Evolutionary conservation across 2,888 invertebrate species (phyloP), one percentile per base, ranked within the genome.

Genomic region (Oxyscelio sp.): DNA sequence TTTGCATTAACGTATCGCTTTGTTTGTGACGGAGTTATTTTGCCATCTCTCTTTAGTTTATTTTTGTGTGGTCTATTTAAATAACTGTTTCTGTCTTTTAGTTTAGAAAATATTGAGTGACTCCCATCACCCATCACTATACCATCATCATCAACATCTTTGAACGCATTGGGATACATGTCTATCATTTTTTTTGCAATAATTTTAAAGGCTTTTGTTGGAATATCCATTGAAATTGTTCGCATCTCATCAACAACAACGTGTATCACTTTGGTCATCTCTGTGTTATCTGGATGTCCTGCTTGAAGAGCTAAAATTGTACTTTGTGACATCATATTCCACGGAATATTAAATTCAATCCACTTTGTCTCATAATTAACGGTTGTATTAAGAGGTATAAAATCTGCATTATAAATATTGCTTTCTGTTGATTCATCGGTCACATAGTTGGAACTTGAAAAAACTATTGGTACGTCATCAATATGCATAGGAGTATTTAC

Each of bases 101-200:
- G 17, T 71, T 71, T 71, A 3, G 11, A 27, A 22, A 24, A 34
- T 11, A 59, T 24, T 8, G n/a, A n/a, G n/a, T n/a, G n/a, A n/a
- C n/a, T n/a, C n/a, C n/a, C n/a, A n/a, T n/a, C n/a, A n/a, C n/a
- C 65, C 19, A 66, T 22, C 9, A 48, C 17, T 4, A 52, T 15
- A 17, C 66, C 58, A 43, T 56, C 68, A 19, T 68, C 68, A 11
- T 77, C 58, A 4, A 59, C 38, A 24, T 77, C 77, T 21, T 68
- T 68, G 27, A 68, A 59, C 15, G 58, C 50, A 40, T 15, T 52
- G 8, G 59, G 68, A 68, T 77, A 68, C 8, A 15, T 21, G n/a
- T 58, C 40, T 21, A 77, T 66, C 59, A 77, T 50, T 68, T 65
- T 27, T 19, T 68, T 77, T 5, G 68, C 68, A n/a, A 59, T 17